Evolutionary conservation across 2,113 vertebrate species (phyloP).

Genomic region (Thermophis baileyi): DNA sequence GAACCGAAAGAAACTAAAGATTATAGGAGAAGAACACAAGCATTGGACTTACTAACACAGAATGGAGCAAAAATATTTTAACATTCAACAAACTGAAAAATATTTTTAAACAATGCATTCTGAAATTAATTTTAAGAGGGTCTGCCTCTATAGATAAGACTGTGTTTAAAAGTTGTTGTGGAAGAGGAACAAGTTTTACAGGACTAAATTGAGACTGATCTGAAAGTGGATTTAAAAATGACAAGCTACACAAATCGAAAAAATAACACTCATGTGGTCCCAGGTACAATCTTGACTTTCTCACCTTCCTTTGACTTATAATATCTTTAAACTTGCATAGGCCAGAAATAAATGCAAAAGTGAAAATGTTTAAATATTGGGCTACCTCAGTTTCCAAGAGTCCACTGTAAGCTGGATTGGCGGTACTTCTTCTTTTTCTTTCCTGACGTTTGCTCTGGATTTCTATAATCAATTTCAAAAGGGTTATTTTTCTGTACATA

Average conservation of each 20-base stretch:
- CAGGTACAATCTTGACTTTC: background rate
- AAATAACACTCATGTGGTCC: background rate
- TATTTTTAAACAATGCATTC: background rate
- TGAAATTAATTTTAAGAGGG: no score
- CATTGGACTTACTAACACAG: background rate
- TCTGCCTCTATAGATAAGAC: no score
- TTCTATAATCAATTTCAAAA: conserved; percentile 73
- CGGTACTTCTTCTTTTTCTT: conserved; percentile 94
- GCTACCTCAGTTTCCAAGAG: conserved; percentile 91
- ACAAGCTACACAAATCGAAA: background rate
- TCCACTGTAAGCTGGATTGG: conserved; percentile 94
- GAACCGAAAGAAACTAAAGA: background rate
- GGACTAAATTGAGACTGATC: no score
- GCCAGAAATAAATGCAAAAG: background rate
- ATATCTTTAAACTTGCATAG: background rate
- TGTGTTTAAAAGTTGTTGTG: background rate
- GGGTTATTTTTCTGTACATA: conserved; percentile 11
- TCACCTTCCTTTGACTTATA: background rate
- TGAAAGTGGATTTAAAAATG: no score
- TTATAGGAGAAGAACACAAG: background rate
- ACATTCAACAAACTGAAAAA: background rate
- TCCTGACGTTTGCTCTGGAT: conserved; percentile 95
- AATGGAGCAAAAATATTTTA: background rate
- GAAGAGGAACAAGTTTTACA: no score
- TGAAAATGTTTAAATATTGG: background rate